Conservation (phyloP, 2,797 vertebrate genomes). For the Zenarchopterus dispar region DNA sequence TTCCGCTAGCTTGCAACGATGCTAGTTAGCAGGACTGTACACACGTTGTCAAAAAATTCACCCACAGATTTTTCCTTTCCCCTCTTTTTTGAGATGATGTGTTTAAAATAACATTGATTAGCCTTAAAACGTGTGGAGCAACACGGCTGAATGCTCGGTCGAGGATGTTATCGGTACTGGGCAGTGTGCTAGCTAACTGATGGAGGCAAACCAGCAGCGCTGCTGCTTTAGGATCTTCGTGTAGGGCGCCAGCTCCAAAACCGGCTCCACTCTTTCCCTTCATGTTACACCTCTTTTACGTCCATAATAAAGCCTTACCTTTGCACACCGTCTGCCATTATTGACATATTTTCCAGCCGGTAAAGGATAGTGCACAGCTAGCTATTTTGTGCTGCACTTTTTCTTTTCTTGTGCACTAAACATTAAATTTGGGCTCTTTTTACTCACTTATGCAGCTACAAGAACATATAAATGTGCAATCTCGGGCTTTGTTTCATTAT, state of each 20-base stretch:
- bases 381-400: slow-evolving; percentile 18
- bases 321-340: slow-evolving; percentile 1
- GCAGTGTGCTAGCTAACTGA: slow-evolving; percentile 44
- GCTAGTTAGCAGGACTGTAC: slow-evolving; percentile 61
- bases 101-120: not conserved
- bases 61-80: not conserved
- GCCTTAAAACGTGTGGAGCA: fast-evolving
- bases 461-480: not conserved
- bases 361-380: not conserved
- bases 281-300: not conserved
- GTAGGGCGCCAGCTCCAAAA: slow-evolving; percentile 54
- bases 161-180: not conserved
- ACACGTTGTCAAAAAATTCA: slow-evolving; percentile 31
- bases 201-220: slow-evolving; percentile 53
- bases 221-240: slow-evolving; percentile 46
- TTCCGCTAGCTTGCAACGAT: slow-evolving; percentile 59
- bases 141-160: no score
- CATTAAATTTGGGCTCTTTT: not conserved
- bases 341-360: not conserved
- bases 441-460: no score
- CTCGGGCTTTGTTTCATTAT: slow-evolving; percentile 27
- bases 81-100: no score
- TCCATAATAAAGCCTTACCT: not conserved
- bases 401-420: not conserved
- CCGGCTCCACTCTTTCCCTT: slow-evolving; percentile 5